Evolutionary conservation across 2,888 invertebrate genomes (phyloP), one percentile per base, ranked within the genome.

Genomic region (Macrosoma leucophasiata): DNA sequence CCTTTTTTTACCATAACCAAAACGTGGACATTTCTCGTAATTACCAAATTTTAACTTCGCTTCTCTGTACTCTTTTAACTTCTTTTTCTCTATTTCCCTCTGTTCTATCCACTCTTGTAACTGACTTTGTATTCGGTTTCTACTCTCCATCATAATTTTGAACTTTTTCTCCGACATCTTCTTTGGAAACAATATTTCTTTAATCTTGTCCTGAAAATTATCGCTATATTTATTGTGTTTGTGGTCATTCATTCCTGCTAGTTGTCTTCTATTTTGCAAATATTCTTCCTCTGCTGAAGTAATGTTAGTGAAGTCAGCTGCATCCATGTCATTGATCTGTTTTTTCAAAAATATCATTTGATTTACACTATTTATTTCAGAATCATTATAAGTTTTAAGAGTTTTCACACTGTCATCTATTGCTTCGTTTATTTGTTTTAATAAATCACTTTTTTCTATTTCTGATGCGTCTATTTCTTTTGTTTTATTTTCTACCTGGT

Each of bases 221-320:
- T 70, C 0, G 66, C 66, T 7, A 29, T 17, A 12, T 62, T 58
- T 2, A 75, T 63, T 51, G n/a, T n/a, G n/a, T n/a, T n/a, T n/a
- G n/a, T n/a, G n/a, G n/a, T n/a, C n/a, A n/a, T n/a, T n/a, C n/a
- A n/a, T n/a, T n/a, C n/a, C 41, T 17, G 6, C 34, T 27, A 22
- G 36, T 10, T 11, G 36, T 29, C 29, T 39, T 6, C 33, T 22
- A 7, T 41, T 41, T 13, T 38, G 29, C n/a, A 25, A 13, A 12
- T 41, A n/a, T n/a, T n/a, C n/a, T n/a, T n/a, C n/a, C n/a, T n/a
- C n/a, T n/a, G n/a, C n/a, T n/a, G n/a, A n/a, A n/a, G n/a, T n/a
- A n/a, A n/a, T n/a, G n/a, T n/a, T n/a, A n/a, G n/a, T n/a, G n/a
- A n/a, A n/a, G n/a, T n/a, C n/a, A n/a, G n/a, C n/a, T n/a, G n/a